Base-by-base conservation (phyloP, 2,113 vertebrate genomes). In the Hippocampus guttulatus region DNA sequence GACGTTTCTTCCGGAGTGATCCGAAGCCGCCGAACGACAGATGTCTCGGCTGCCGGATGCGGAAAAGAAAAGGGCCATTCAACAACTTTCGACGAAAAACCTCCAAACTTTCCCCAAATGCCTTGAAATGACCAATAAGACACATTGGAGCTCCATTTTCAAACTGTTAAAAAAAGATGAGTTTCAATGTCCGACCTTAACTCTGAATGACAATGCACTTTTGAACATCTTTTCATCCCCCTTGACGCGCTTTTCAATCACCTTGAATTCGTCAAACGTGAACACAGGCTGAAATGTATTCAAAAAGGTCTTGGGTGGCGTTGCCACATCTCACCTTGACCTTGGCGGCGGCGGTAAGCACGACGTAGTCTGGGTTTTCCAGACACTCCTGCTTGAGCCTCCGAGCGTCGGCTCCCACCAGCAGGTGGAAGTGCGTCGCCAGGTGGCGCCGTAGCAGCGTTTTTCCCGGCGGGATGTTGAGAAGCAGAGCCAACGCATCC, bases 391-490 rank as follows among this genome's bases (percentile, higher is more conserved):
- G 94, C 64, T 99, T 98, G 81, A 94, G 94, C 70, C 91, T 88
- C 81, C 98, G 95, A 0, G 96, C 95, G 80, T 96, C 94, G 0
- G 88, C 89, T n/a, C 97, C 97, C 0, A 98, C 80, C 25, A 98
- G 92, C 63, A 98, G 93, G 85, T 97, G 95, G 89, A 98, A 99
- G 64, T 98, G 95, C 2, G 97, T 98, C 0, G 95, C 96, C 88
- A 99, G 83, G 88, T 99, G 97, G 69, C 97, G 92, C 45, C 97
- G 88, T 86, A 99, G 88, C 69, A 99, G 92, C 0, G 96, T 99
- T 84, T 99, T 99, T 83, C 91, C 97, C 16, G 96, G 93, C 1
- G 97, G 96, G 76, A 99, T 99, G 88, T 98, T 99, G 78, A 99
- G 87, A 78, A 99, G 87, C 68, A 97, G 95, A 4, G 97, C 97